Base-by-base conservation (phyloP, 1,140 invertebrate species). In the Archivesica marissinica region DNA sequence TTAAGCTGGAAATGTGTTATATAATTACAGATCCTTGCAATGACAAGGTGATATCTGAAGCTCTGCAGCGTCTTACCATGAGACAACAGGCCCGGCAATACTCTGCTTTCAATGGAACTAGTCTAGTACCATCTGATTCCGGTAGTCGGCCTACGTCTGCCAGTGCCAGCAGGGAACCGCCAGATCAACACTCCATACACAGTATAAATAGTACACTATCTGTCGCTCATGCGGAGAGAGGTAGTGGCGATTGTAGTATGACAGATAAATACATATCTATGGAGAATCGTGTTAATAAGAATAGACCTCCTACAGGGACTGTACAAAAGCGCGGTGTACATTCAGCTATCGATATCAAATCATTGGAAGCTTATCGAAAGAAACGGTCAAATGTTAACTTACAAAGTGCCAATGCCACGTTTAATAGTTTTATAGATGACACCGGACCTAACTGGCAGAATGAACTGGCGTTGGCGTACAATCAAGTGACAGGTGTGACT, bases 71-170 rank as follows among this genome's bases (percentile, higher is more conserved):
- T 25, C 76, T 93, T 38, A 88, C 91, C 9, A 35, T 91, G 41
- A 72, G 91, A n/a, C 93, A 94, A 56, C 92, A 93, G 70, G 88
- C 92, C 3, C 86, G 93, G 0, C 92, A 93, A 78, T 94, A 94
- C 74, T 90, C 92, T n/a, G 90, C 92, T 7, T 68, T 87, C 50
- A 93, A 91, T 56, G 87, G 89, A 20, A 89, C 92, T 23, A 91
- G 85, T 80, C 87, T 92, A 13, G 84, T 78, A 20, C 77, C 85
- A 4, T 33, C 68, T 41, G 86, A 89, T 3, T 23, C 30, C 0
- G 76, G 74, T 23, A 83, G 87, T 35, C 77, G 85, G 25, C 78
- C 87, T 1, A 66, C 80, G 44, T 83, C 86, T 41, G 79, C 82
- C 33, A 38, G 17, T 30, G 66, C 56, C 68, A 72, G 15, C 68